A percentile compares a stretch with the other conserved stretches of the same genome.
Conservation (phyloP, 2,113 vertebrate genomes). For the Diadophis punctatus region DNA sequence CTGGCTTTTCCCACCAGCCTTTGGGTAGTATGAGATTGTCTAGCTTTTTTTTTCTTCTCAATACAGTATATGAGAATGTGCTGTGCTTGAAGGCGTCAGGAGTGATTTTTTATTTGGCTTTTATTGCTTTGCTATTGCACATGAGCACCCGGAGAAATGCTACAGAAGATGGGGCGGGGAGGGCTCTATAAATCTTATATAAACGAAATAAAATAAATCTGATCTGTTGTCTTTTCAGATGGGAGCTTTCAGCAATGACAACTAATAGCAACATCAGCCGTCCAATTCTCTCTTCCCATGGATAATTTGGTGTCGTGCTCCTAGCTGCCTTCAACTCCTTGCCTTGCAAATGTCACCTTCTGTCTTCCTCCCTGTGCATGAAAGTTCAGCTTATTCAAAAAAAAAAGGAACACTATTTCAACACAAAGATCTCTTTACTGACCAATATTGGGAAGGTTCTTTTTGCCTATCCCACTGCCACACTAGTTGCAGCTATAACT, state of each 20-base stretch:
- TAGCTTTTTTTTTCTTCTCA: neutral
- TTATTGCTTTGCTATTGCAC: neutral
- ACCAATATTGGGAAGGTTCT: neutral
- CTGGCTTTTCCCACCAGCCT: neutral
- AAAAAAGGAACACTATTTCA: slow-evolving; percentile 31
- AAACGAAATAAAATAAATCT: neutral
- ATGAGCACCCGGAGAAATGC: neutral
- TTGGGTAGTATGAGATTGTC: neutral
- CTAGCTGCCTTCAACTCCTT: slow-evolving; percentile 42
- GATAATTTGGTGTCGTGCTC: slow-evolving; percentile 61
- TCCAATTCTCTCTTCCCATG: slow-evolving; percentile 94
- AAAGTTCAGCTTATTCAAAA: slow-evolving; percentile 57
- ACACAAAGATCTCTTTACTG: slow-evolving; percentile 13
- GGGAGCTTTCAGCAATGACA: slow-evolving; percentile 98
- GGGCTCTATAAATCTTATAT: neutral
- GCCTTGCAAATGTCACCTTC: slow-evolving; percentile 55
- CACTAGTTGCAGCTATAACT: slow-evolving; percentile 6
- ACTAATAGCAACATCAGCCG: slow-evolving; percentile 99
- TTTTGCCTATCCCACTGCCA: slow-evolving; percentile 20
- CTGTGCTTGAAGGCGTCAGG: neutral
- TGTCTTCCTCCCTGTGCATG: slow-evolving; percentile 59
- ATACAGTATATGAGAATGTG: neutral
- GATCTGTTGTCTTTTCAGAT: slow-evolving; percentile 72
- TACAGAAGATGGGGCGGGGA: neutral
- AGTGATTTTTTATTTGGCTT: neutral